These are phyloP conservation scores for Apoda limacodes DNA, from an alignment of 2,888 invertebrate species.

Conservation along the genomic window DNA sequence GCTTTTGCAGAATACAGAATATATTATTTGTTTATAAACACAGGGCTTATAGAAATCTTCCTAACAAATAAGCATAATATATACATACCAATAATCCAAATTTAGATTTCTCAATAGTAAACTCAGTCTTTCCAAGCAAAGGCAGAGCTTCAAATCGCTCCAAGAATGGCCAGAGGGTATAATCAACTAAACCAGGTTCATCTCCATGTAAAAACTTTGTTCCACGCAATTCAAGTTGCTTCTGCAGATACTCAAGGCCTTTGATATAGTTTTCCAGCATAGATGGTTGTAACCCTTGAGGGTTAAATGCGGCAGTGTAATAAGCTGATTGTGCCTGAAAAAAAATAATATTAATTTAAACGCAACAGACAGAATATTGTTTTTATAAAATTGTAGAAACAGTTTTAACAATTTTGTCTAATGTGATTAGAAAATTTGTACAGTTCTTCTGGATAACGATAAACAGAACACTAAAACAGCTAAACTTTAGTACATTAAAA, in stretches of 20 bases:
- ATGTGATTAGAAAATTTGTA: too few relatives aligned
- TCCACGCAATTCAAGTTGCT: slow-evolving; percentile 72
- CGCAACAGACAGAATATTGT: too few relatives aligned
- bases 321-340: slow-evolving; percentile 64
- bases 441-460: too few relatives aligned
- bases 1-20: too few relatives aligned
- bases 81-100: slow-evolving; percentile 73
- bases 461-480: too few relatives aligned
- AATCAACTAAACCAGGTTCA: slow-evolving; percentile 82
- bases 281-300: slow-evolving; percentile 38
- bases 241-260: slow-evolving; percentile 74
- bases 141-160: slow-evolving; percentile 72
- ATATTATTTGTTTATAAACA: too few relatives aligned
- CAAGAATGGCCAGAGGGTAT: slow-evolving; percentile 89
- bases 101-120: slow-evolving; percentile 73
- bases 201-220: slow-evolving; percentile 76
- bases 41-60: too few relatives aligned
- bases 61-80: too few relatives aligned
- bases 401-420: too few relatives aligned
- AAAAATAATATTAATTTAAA: too few relatives aligned
- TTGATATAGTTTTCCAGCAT: slow-evolving; percentile 62
- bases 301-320: slow-evolving; percentile 63
- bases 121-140: slow-evolving; percentile 71
- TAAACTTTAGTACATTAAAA: too few relatives aligned
- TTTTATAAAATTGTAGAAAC: too few relatives aligned